phyloP scores from a whole-genome alignment of 2,888 invertebrate species.

The Cetonia aurata region DNA sequence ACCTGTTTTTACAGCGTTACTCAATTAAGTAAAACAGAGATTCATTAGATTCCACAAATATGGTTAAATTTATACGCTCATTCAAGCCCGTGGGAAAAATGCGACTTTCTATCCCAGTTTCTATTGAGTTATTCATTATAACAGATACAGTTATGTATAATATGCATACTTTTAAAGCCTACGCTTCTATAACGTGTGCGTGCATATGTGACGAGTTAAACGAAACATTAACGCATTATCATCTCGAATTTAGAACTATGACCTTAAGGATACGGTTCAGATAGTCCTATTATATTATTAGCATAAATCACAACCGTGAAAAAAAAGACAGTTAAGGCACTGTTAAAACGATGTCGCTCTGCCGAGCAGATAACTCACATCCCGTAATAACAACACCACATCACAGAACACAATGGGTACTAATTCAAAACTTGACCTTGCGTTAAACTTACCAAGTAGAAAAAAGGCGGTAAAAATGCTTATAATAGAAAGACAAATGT shows the following conservation, averaged over 20 bases:
- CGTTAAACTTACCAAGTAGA: neutral
- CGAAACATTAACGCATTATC: neutral
- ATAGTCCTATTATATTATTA: slow-evolving; percentile 11
- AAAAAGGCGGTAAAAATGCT: neutral
- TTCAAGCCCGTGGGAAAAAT: too few relatives aligned
- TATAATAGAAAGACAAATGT: slow-evolving; percentile 3
- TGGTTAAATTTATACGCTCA: too few relatives aligned
- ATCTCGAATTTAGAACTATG: slow-evolving; percentile 27
- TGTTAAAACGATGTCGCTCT: slow-evolving; percentile 29
- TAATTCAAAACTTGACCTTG: slow-evolving; percentile 26
- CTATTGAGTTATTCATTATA: too few relatives aligned
- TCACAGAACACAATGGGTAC: slow-evolving; percentile 5
- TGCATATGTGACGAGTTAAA: too few relatives aligned
- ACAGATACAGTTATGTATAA: too few relatives aligned
- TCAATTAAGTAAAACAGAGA: too few relatives aligned
- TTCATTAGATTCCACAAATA: too few relatives aligned
- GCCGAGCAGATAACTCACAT: slow-evolving; percentile 22
- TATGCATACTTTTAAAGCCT: too few relatives aligned
- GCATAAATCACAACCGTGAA: slow-evolving; percentile 36
- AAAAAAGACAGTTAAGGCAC: slow-evolving; percentile 31
- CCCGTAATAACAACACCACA: slow-evolving; percentile 12
- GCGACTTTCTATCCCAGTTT: too few relatives aligned
- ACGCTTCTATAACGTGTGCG: too few relatives aligned
- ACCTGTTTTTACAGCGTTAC: too few relatives aligned
- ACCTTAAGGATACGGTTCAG: slow-evolving; percentile 31